Base-by-base conservation (phyloP, 2,113 vertebrate species). In the Sapajus apella region DNA sequence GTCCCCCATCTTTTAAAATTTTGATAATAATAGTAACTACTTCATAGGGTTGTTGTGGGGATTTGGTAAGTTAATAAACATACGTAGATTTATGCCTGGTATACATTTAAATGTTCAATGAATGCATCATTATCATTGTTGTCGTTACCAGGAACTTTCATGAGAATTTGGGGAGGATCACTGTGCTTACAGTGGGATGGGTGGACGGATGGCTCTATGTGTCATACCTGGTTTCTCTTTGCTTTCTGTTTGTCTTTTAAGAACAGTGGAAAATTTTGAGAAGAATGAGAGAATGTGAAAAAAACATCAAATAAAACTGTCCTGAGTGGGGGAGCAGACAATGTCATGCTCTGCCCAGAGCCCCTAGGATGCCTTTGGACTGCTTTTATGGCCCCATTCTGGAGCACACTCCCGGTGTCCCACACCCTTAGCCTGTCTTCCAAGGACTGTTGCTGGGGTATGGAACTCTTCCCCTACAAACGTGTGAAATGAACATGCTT, bases 171-270 rank as follows among this genome's bases (percentile, higher is more conserved):
- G 40, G 30, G 35, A 75, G 21, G 52, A 23, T 58, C 17, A 37
- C 25, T 45, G 82, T 11, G 20, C 27, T 61, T 40, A 21, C 20
- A 1, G 18, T 45, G 52, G 58, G 66, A 45, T 64, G 73, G 56
- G 32, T 13, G 6, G 84, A 61, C 23, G 16, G 73, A 61, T 43
- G 64, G 21, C 52, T 66, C 8, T 61, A 14, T 27, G 27, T 66
- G 75, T 82, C 90, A 64, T 30, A 83, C 23, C 73, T 79, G 45
- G 76, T 27, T 70, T 82, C 52, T 58, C 58, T 61, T 81, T 86
- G 55, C 64, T 86, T 96, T 92, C 37, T 11, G 30, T 14, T 72
- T 70, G n/a, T 84, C 76, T 85, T 86, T 87, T 68, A 80, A 82
- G 58, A 85, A 87, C n/a, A 87, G 18, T 32, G 21, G 37, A 77